Base-by-base conservation (phyloP, 2,797 vertebrate genomes). In the Typhlichthys eigenmanni region DNA sequence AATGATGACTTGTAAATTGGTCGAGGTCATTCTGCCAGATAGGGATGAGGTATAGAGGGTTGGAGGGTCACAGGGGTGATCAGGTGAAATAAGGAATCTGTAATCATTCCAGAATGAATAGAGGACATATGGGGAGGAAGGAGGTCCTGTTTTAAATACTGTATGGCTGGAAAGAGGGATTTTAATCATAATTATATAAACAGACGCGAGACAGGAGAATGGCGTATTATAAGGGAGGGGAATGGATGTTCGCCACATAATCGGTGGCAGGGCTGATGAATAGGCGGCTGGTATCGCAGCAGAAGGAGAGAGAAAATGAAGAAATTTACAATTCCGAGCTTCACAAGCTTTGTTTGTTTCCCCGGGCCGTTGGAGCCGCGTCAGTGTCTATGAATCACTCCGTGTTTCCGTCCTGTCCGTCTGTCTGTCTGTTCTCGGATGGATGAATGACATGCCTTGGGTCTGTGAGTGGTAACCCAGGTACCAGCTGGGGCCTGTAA, bases 401-500 rank as follows among this genome's bases (percentile, higher is more conserved):
- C 13, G 53, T 78, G 77, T 72, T 68, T 47, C 55, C 64, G 24
- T 64, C 61, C 52, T 58, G 47, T 55, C 24, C 64, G 62, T 69
- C 58, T 43, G 46, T 34, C 53, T 59, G 58, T 71, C 43, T 59
- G 58, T 82, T 79, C 76, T 82, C 58, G 66, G 70, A 87, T 78
- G 64, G 65, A 83, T 79, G 75, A 80, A 82, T 78, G 64, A 45
- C 63, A 56, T 38, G 76, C 75, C 71, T 78, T 65, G 48, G 74
- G 74, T 85, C 24, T 61, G 60, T 54, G 58, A 78, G 56, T 32
- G 55, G 73, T 68, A 78, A 66, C 75, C 68, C 64, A 60, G 66
- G 68, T 73, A 71, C 78, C 84, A 87, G 82, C 76, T 76, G 75
- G 71, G 72, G 60, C 63, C 73, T 69, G 47, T 77, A 74, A 85